Base-by-base conservation (phyloP, 2,113 vertebrate genomes). In the Rhadina sibilatrix region DNA sequence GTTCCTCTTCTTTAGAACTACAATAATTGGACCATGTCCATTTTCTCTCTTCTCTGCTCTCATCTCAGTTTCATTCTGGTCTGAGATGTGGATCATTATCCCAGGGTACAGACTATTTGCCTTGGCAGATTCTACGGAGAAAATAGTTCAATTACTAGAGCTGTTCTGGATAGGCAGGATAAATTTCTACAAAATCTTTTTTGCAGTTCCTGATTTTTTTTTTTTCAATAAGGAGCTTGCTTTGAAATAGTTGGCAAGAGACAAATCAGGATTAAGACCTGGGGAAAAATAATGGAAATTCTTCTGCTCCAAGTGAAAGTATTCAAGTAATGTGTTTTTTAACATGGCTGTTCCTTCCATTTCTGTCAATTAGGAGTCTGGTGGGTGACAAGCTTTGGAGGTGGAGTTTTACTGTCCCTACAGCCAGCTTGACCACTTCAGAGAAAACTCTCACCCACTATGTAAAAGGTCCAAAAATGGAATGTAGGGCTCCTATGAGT, bases 31-130 rank as follows among this genome's bases (percentile, higher is more conserved):
- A 46, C 30, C 52, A 35, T 15, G n/a, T 53, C 28, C 8, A 65
- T 77, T 90, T 92, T 80, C 46, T 60, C 54, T 88, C 23, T 56
- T 85, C 79, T 52, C 54, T 81, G n/a, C 30, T 92, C 82, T 89
- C 72, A 35, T 77, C 54, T 87, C 8, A 0, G 56, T 77, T 95
- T 92, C 8, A 7, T 81, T 81, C 80, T 14, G 19, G 44, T 44
- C 64, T 38, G 68, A 96, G 86, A 90, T 83, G 59, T 83, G 86
- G 56, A 74, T 94, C 82, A 35, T 87, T 94, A 84, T 70, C 27
- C 64, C 52, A 15, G 25, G 40, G 87, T 33, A 37, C 75, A 80
- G 63, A 65, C 77, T 93, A 38, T 93, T 92, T 95, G 50, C 64
- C 74, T 91, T 93, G 84, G 66, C 74, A 85, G 46, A 65, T 85